Base-by-base conservation (phyloP, 2,113 vertebrate genomes). In the Sphaerodactylus townsendi region DNA sequence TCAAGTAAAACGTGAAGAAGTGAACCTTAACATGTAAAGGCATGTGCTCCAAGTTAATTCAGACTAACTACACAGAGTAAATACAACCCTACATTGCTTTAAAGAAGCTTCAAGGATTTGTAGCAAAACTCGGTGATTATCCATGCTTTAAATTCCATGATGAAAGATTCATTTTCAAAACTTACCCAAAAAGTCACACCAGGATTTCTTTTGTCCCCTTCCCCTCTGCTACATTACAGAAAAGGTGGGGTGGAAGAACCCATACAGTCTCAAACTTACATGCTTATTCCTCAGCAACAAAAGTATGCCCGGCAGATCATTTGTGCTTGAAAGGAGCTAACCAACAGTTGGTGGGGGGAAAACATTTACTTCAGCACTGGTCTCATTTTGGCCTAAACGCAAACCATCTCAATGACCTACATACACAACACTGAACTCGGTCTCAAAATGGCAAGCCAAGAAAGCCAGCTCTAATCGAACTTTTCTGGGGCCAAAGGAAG, bases 351-450 rank as follows among this genome's bases (percentile, higher is more conserved):
- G 59, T 23, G 13, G 14, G 39, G 21, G 8, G 23, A 25, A 10
- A 7, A 10, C 7, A 39, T 69, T 23, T 68, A 37, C 46, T 76
- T 56, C 48, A 81, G 70, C 14, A 21, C 75, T 23, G 30, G 68
- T 68, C 37, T 71, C 14, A 10, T 62, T 71, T 72, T 82, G 89
- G 65, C 86, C 92, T 70, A 88, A 91, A 88, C 85, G 87, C 89
- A 53, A 79, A 73, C 10, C 17, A 65, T 14, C 90, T 62, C 30
- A 70, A 88, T 87, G 44, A 86, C 62, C 79, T 70, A 87, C 89
- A 73, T 56, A 68, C 50, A 39, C 25, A 81, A 59, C 37, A n/a
- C 30, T 77, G 65, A 84, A 46, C 37, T 70, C 68, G 11, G 2
- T 39, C 35, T 30, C 10, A 37, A n/a, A 9, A 15, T 23, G 30